Conservation (phyloP, 2,113 vertebrate species). For the Caloenas nicobarica region DNA sequence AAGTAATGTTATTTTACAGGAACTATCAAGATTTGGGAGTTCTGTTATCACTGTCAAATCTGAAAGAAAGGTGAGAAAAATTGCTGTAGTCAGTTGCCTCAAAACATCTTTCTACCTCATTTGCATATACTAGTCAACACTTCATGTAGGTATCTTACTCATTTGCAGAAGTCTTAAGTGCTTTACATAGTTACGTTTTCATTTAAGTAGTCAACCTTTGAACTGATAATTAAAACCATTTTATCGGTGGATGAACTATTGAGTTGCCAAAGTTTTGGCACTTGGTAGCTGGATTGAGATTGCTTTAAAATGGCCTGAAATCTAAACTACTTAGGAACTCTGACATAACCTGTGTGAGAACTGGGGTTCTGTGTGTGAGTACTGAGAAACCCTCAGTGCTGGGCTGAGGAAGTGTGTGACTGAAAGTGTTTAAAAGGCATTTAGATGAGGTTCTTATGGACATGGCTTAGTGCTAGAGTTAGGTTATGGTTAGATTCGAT, state of each 20-base stretch:
- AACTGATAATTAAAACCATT: neutral
- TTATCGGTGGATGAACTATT: neutral
- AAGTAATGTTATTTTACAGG: conserved; percentile 55
- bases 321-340: neutral
- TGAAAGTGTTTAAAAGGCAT: too few relatives aligned
- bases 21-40: conserved; percentile 77
- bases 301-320: neutral
- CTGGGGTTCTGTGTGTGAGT: neutral
- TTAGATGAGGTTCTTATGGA: too few relatives aligned
- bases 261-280: neutral
- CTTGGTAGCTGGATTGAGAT: neutral
- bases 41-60: conserved; percentile 66
- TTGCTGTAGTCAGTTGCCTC: neutral
- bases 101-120: neutral
- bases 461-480: too few relatives aligned
- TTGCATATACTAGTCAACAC: neutral
- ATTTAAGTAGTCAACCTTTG: neutral
- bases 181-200: neutral
- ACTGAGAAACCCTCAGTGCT: neutral
- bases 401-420: neutral
- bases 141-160: neutral
- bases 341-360: neutral
- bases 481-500: too few relatives aligned
- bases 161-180: neutral
- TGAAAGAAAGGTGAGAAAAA: conserved; percentile 68